Evolutionary conservation across 2,113 vertebrate species (phyloP).

Genomic region (Sturnus vulgaris): DNA sequence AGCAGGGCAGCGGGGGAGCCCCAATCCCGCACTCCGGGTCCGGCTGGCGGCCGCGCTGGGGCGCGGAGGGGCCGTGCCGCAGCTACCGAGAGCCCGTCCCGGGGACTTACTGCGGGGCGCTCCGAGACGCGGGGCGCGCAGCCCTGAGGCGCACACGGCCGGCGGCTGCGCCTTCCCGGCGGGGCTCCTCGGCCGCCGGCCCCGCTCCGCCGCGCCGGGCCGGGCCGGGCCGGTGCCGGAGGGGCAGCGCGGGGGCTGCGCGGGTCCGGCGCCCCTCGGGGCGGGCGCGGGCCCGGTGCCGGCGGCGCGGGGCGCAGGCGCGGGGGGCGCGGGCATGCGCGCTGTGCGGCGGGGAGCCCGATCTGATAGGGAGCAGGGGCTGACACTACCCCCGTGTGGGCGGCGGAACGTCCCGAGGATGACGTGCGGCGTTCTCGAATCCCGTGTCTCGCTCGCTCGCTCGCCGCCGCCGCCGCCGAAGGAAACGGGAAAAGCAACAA

Average conservation of each 20-base stretch:
- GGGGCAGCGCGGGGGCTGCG: not conserved
- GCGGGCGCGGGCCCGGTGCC: too few relatives aligned
- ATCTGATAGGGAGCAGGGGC: too few relatives aligned
- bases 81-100: not conserved
- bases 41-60: not conserved
- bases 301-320: too few relatives aligned
- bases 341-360: too few relatives aligned
- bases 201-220: not conserved
- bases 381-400: too few relatives aligned
- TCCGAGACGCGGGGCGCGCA: not conserved
- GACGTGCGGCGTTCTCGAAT: too few relatives aligned
- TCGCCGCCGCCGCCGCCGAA: too few relatives aligned
- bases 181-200: not conserved
- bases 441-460: too few relatives aligned
- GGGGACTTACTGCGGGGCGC: conserved; percentile 25
- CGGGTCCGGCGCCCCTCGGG: too few relatives aligned
- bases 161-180: not conserved
- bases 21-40: not conserved
- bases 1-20: not conserved
- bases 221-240: not conserved
- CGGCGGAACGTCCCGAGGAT: too few relatives aligned
- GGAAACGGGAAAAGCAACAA: too few relatives aligned
- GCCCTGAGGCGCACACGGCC: not conserved
- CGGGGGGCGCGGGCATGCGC: too few relatives aligned
- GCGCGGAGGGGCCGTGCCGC: not conserved